Evolutionary conservation across 2,888 invertebrate genomes (phyloP), one percentile per base, ranked within the genome.

Genomic region (Taenaris catops): DNA sequence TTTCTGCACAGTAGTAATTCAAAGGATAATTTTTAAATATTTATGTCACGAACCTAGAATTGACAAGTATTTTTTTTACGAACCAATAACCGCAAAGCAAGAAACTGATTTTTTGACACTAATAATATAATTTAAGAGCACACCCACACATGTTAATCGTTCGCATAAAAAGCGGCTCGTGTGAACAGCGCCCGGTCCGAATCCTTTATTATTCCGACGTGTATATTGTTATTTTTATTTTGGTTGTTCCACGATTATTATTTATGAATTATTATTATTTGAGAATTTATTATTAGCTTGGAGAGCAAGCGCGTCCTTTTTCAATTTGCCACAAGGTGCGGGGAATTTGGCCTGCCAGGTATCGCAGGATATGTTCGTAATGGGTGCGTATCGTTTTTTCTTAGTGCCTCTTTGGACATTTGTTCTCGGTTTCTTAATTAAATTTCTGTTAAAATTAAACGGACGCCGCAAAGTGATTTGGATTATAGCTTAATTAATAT

Each of bases 251-350:
- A 74, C 74, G 83, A 81, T 84, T 86, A 86, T 86, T 86, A 86
- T 84, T 81, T 86, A 84, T 84, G 81, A 81, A 86, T 84, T 84
- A 86, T 84, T 86, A 86, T 84, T 84, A 83, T 86, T 84, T 81
- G 79, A 67, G 71, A 73, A 75, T 79, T 76, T 84, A 86, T 86
- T 84, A 84, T 84, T 81, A 81, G 66, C 67, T 71, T 47, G 55
- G 63, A 63, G 74, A 73, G 71, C 74, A 72, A 76, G 78, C 81
- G 69, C 79, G 72, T 74, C 72, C 64, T 79, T 80, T 84, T 86
- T n/a, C 86, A 86, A 86, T 86, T 86, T 83, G 79, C 80, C 80
- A 84, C 73, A 75, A 81, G 81, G 76, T 74, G 80, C 70, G 54
- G 58, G 59, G 48, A 38, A 40, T 38, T 47, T 25, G 28, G 34